A percentile compares a stretch with the other conserved stretches of the same genome.
phyloP scores from a whole-genome alignment of 2,888 invertebrate genomes.

The Microdon myrmicae region DNA sequence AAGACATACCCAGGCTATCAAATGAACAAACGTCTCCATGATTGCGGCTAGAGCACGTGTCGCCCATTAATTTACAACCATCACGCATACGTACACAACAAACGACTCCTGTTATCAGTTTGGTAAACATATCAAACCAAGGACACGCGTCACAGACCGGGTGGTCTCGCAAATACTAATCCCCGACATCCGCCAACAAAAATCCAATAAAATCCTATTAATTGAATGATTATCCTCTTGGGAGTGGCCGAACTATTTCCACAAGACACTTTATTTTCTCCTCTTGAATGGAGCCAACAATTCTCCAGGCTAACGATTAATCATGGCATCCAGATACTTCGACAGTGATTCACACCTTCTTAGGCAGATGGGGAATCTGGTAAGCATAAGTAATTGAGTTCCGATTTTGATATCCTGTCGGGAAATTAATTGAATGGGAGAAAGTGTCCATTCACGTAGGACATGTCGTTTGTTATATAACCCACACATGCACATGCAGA shows the following conservation, averaged over 20 bases:
- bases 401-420: constrained; percentile 49
- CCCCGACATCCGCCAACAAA: constrained; percentile 44
- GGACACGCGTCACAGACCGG: constrained; percentile 40
- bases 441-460: constrained; percentile 37
- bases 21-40: constrained; percentile 41
- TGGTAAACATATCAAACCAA: constrained; percentile 36
- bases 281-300: constrained; percentile 3
- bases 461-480: constrained; percentile 38
- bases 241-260: constrained; percentile 26
- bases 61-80: constrained; percentile 43
- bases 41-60: constrained; percentile 32
- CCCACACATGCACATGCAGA: neutral
- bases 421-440: constrained; percentile 53
- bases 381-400: constrained; percentile 53
- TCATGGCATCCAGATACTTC: constrained; percentile 26
- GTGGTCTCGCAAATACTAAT: constrained; percentile 43
- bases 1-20: constrained; percentile 24
- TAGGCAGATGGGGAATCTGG: constrained; percentile 8
- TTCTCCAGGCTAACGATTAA: constrained; percentile 27
- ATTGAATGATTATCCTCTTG: constrained; percentile 53
- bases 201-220: constrained; percentile 45
- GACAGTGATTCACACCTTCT: constrained; percentile 16
- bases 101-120: constrained; percentile 40
- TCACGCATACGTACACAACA: constrained; percentile 26
- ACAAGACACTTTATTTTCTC: constrained; percentile 29